A percentile compares a stretch with the other conserved stretches of the same genome.
Evolutionary conservation across 2,888 invertebrate genomes (phyloP).

Genomic region (Lysandra coridon): DNA sequence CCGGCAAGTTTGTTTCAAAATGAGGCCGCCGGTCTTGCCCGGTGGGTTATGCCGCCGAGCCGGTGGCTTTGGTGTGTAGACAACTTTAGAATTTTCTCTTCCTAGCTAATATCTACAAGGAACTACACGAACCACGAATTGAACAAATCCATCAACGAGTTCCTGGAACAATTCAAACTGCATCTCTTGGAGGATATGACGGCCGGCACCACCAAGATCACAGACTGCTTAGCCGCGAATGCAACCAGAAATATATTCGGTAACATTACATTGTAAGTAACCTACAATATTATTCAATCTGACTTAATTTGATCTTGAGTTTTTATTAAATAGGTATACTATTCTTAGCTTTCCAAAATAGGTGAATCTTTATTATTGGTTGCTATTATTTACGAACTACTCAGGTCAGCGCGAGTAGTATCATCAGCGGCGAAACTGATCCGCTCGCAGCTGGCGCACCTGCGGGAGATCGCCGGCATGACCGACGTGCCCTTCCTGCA

Average conservation of each 20-base stretch:
- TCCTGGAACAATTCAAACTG: conserved; percentile 61
- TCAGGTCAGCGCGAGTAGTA: conserved; percentile 58
- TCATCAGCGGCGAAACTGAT: conserved; percentile 55
- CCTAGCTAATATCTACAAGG: conserved; percentile 66
- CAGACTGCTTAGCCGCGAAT: conserved; percentile 58
- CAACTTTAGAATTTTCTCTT: background rate
- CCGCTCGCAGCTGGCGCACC: conserved; percentile 59
- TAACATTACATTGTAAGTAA: conserved; percentile 64
- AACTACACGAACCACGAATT: conserved; percentile 74
- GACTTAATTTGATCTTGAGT: no score
- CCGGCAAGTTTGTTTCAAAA: no score
- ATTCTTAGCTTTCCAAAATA: background rate
- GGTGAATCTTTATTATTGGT: background rate
- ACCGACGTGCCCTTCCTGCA: conserved; percentile 53
- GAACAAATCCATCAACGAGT: conserved; percentile 69
- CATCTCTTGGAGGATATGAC: conserved; percentile 62
- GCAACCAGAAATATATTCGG: conserved; percentile 59
- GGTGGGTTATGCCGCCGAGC: no score
- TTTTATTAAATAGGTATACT: background rate
- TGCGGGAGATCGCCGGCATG: conserved; percentile 62
- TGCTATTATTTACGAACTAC: conserved; percentile 35
- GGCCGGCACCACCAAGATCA: conserved; percentile 53
- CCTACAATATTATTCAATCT: background rate
- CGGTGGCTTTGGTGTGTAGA: no score
- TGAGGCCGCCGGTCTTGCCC: no score